Conservation (phyloP, 2,888 invertebrate species). For the Lissocephala sabroskyi region DNA sequence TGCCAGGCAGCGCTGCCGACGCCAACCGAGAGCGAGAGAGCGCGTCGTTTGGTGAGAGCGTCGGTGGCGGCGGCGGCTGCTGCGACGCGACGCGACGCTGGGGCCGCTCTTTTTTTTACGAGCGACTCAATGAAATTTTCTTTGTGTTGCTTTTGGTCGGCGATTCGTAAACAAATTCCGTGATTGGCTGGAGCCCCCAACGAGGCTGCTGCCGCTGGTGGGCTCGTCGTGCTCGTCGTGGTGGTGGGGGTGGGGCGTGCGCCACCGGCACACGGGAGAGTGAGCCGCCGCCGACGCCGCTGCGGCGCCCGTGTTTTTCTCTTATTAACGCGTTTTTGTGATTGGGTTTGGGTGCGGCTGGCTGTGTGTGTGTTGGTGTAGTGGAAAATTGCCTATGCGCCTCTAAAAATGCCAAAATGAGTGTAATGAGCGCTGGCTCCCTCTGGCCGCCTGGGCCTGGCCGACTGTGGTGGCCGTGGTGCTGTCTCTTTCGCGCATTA, state of each 20-base stretch:
- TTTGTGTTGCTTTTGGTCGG: constrained; percentile 63
- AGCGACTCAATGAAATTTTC: constrained; percentile 43
- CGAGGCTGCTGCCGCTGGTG: constrained; percentile 14
- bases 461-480: background rate
- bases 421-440: constrained; percentile 59
- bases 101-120: constrained; percentile 36
- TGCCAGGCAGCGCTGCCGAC: constrained; percentile 38
- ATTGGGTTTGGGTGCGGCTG: constrained; percentile 61
- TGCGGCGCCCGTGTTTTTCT: constrained; percentile 61
- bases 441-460: constrained; percentile 9
- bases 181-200: constrained; percentile 55
- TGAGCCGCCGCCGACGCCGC: no score
- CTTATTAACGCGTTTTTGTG: constrained; percentile 68
- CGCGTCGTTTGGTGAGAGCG: constrained; percentile 20
- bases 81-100: constrained; percentile 21
- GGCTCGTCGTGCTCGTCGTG: constrained; percentile 13
- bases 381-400: constrained; percentile 67
- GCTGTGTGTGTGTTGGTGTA: constrained; percentile 14
- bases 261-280: no score
- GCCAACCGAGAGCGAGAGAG: constrained; percentile 19
- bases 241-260: constrained; percentile 10
- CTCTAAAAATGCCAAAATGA: constrained; percentile 42
- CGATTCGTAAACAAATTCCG: constrained; percentile 71
- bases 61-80: constrained; percentile 34
- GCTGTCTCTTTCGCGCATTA: constrained; percentile 43